phyloP scores from a whole-genome alignment of 2,888 invertebrate genomes.

The Oscheius sp. region DNA sequence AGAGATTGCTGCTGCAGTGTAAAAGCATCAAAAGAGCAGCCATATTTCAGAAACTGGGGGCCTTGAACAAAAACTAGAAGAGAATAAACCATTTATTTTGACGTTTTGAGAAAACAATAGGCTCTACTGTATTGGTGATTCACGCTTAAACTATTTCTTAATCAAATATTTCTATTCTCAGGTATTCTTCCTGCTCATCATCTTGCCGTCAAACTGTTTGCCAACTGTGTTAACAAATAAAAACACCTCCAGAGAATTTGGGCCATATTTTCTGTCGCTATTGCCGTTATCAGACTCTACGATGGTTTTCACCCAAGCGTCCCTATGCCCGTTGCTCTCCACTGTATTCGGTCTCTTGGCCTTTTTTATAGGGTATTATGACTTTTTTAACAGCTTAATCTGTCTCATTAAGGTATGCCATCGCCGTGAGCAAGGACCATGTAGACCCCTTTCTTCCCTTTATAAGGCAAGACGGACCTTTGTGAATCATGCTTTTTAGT shows the following conservation, averaged over 20 bases:
- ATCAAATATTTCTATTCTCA: no score
- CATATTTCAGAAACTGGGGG: no score
- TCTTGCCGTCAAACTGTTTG: slow-evolving; percentile 3
- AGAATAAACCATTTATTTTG: no score
- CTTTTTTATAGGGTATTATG: slow-evolving; percentile 33
- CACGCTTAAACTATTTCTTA: no score
- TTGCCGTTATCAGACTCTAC: slow-evolving; percentile 14
- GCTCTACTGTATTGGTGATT: no score
- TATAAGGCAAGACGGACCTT: slow-evolving; percentile 74
- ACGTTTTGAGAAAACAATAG: no score
- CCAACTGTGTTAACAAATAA: background rate
- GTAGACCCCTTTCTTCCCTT: slow-evolving; percentile 79
- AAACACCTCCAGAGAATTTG: slow-evolving; percentile 6
- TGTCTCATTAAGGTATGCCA: slow-evolving; percentile 75
- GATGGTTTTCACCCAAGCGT: slow-evolving; percentile 29
- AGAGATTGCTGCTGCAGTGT: no score
- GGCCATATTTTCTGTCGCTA: slow-evolving; percentile 3
- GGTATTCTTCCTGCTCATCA: no score
- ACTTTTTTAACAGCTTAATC: background rate
- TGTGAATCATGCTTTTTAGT: no score
- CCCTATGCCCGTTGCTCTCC: slow-evolving; percentile 29
- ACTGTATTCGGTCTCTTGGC: slow-evolving; percentile 30
- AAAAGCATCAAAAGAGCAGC: no score
- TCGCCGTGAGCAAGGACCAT: slow-evolving; percentile 78
- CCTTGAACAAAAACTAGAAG: no score